Conservation (phyloP, 1,140 invertebrate genomes). For the Calliopsis andreniformis region DNA sequence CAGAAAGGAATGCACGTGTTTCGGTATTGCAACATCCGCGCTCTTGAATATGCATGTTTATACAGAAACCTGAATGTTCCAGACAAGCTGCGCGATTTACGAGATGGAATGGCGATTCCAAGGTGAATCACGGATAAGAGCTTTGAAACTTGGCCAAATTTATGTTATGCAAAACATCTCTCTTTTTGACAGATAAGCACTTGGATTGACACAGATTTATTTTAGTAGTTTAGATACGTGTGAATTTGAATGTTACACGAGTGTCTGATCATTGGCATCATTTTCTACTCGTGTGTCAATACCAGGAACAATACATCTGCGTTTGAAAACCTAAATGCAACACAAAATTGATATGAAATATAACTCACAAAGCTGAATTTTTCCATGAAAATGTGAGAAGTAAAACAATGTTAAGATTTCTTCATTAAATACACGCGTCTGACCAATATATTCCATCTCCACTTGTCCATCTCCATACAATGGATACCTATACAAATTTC, state of each 20-base stretch:
- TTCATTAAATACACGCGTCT: not conserved
- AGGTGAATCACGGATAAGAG: conserved; percentile 32
- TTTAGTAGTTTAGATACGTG: too few species aligned
- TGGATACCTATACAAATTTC: too few species aligned
- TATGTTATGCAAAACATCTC: not conserved
- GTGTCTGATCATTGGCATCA: too few species aligned
- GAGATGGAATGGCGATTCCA: conserved; percentile 29
- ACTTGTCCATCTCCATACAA: not conserved
- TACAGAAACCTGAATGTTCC: conserved; percentile 6
- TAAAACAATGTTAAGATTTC: too few species aligned
- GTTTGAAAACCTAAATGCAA: too few species aligned
- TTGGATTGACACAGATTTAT: not conserved
- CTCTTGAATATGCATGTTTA: conserved; percentile 46
- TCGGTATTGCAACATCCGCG: conserved; percentile 11
- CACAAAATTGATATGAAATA: too few species aligned
- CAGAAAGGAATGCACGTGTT: not conserved
- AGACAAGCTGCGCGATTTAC: conserved; percentile 20
- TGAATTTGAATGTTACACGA: too few species aligned
- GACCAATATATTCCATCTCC: not conserved
- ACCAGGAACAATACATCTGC: too few species aligned
- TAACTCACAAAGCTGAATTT: too few species aligned
- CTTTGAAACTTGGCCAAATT: not conserved
- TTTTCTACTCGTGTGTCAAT: too few species aligned
- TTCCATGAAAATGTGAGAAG: too few species aligned
- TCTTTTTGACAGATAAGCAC: not conserved